Evolutionary conservation across 2,113 vertebrate genomes (phyloP), one percentile per base, ranked within the genome.

Genomic region (Istiophorus platypterus): DNA sequence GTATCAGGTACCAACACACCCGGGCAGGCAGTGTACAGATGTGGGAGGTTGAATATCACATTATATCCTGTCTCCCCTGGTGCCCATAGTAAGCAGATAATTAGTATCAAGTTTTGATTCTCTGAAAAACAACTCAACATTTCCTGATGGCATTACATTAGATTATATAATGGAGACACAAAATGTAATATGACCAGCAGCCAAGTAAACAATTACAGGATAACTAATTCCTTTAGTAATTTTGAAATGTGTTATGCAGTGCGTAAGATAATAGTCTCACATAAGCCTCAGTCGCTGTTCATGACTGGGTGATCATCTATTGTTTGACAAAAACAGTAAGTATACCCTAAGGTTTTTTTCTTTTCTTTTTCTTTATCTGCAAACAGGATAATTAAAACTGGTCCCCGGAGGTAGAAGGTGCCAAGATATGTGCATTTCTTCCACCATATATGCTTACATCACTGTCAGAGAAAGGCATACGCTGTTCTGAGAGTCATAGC

Each of bases 61-160:
- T 27, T 54, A 79, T 41, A 56, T 72, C 76, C 79, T 27, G 26
- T 69, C 58, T 51, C 22, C 42, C 4, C n/a, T 5, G 31, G 24
- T 42, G 56, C 56, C 61, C 68, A 64, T 1, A 9, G 76, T 41
- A 26, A 81, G 58, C 9, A 18, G 47, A 4, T 76, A 73, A 83
- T 70, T 70, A 57, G 24, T 26, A 45, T 82, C 31, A 64, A 20
- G 31, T 70, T 74, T 8, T 12, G 18, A 57, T 56, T 54, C 22
- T 18, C 29, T 65, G 54, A 72, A 24, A 54, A 71, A 76, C 59
- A 67, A 47, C 10, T 6, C 15, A 71, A 22, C 41, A 59, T 63
- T 77, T 61, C 47, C 7, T 57, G 42, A 71, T 77, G 56, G 20
- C 14, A 42, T 66, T 29, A 15, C 8, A 68, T 10, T 59, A 41